Base-by-base conservation (phyloP, 2,797 vertebrate species). In the Lagodon rhomboides region DNA sequence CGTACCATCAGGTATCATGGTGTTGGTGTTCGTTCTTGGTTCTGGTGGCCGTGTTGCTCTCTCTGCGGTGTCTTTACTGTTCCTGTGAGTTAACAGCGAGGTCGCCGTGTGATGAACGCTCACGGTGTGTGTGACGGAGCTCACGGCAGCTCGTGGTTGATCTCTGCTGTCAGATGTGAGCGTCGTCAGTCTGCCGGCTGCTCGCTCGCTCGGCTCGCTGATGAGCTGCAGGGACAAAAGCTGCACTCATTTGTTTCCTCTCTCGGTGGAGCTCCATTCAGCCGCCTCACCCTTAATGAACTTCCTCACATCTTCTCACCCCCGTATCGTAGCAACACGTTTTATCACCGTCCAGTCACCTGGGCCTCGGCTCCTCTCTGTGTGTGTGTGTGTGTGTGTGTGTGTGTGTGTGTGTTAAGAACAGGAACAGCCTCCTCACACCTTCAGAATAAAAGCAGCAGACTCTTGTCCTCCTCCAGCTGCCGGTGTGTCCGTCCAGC, bases 261-360 rank as follows among this genome's bases (percentile, higher is more conserved):
- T 30, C 53, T 71, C 46, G 1, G 27, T 1, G 9, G 44, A 66
- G 72, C 62, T 10, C 20, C 91, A 94, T 92, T 89, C 92, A 94
- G 93, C 94, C 94, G 91, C 92, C 92, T 95, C 93, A 30, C 89
- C 95, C 82, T 95, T 96, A 96, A 97, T 97, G 95, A 96, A 96
- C 96, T 96, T 96, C 95, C 95, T 91, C 91, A 56, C 82, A 93
- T 67, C 47, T 46, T 74, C 75, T 82, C 86, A 87, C 73, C 90
- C 84, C 89, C 83, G 96, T 97, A 94, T 96, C 96, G 89, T 97
- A 97, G 97, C 96, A 97, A 97, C 96, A 88, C 93, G 70, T 95
- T 96, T 95, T 95, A 95, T 96, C 94, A 88, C 92, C 89, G 92
- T 83, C 86, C 77, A 79, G 85, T 89, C 92, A 82, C 84, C 75